Base-by-base conservation (phyloP, 2,888 invertebrate species). In the Hartigia nigra region DNA sequence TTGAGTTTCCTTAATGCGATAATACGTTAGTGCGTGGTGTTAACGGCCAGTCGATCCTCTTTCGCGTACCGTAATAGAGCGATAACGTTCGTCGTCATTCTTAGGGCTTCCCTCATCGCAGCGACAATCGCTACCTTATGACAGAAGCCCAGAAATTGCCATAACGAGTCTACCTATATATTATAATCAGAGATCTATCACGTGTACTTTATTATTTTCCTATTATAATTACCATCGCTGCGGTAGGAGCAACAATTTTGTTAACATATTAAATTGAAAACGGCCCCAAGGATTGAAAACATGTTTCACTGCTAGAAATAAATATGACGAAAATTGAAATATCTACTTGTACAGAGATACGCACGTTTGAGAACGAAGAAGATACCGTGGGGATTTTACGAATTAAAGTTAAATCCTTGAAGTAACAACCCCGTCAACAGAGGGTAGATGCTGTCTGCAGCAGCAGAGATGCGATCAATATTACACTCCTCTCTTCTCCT, bases 391-490 rank as follows among this genome's bases (percentile, higher is more conserved):
- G 34, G 72, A 72, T 72, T 72, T 72, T 72, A 34, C 80, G 81
- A 88, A 88, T 88, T 87, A 87, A 87, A 88, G 88, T 87, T 86
- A 88, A 89, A 88, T 88, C 88, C 88, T 87, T 86, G 86, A 89
- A 89, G 90, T 88, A 88, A 90, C 88, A 88, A 90, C 88, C 89
- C 89, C 90, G 89, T 89, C 90, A 90, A 90, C 88, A 89, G 90
- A 89, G 90, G 90, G 89, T 89, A 89, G 89, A 90, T 90, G 90
- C 90, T 91, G 90, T 90, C 90, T 90, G 89, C 89, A 90, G 89
- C 89, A 87, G 86, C 88, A 85, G 90, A 91, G 91, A 91, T 91
- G 91, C 91, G 91, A 91, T 91, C 91, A 91, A 91, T 91, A 91
- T 91, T 90, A 89, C 83, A 86, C 88, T 85, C 86, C 85, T 86